Evolutionary conservation across 2,797 vertebrate species (phyloP).

Genomic region (Pangasius macronema): DNA sequence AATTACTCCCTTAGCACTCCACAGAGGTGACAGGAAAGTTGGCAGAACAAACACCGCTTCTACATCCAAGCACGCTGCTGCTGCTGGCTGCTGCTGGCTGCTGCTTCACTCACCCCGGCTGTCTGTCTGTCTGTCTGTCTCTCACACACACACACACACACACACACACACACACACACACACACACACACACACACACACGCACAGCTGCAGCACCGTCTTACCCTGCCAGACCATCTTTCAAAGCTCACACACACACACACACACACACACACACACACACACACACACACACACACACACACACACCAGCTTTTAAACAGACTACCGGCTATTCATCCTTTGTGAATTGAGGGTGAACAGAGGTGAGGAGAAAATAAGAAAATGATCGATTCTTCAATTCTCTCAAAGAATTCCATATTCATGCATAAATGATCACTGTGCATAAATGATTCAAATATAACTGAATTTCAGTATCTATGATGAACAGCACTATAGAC

Average conservation of each 20-base stretch:
- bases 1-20: conserved; percentile 48
- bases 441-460: background rate
- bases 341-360: background rate
- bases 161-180: background rate
- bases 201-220: conserved; percentile 4
- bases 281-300: background rate
- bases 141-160: background rate
- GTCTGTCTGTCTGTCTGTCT: background rate
- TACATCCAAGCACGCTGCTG: conserved; percentile 20
- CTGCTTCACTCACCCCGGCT: background rate
- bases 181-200: background rate
- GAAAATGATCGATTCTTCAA: background rate
- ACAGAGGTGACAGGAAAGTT: conserved; percentile 58
- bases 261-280: background rate
- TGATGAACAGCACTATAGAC: background rate
- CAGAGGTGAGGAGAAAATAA: background rate
- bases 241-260: background rate
- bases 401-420: background rate
- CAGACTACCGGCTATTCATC: background rate
- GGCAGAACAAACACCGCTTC: conserved; percentile 29
- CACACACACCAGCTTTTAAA: background rate
- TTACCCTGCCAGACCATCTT: background rate
- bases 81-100: background rate
- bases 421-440: background rate
- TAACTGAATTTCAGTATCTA: background rate